Evolutionary conservation across 2,113 vertebrate genomes (phyloP).

Genomic region (Mellivora capensis): DNA sequence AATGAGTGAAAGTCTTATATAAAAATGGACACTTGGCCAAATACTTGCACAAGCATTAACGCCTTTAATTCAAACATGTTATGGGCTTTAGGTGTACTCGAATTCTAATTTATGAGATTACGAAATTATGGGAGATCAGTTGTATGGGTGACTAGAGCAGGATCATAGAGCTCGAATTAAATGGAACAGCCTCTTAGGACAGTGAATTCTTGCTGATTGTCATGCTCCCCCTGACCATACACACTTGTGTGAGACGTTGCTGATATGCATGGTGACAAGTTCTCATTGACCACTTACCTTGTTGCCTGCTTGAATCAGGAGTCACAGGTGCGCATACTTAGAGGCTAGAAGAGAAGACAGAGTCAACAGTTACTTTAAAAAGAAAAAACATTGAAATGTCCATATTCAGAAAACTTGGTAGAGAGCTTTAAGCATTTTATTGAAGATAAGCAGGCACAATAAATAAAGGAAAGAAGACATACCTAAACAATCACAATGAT

Average conservation of each 20-base stretch:
- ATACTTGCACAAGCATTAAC: neutral
- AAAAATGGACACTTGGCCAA: neutral
- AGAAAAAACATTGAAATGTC: neutral
- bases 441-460: neutral
- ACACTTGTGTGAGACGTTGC: rapidly evolving
- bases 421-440: neutral
- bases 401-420: neutral
- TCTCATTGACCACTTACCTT: neutral
- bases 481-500: neutral
- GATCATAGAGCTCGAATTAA: neutral
- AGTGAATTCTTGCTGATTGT: neutral
- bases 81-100: neutral
- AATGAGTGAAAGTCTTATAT: neutral
- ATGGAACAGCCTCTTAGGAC: neutral
- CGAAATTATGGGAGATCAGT: neutral
- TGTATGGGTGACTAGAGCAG: neutral
- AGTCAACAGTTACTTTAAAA: neutral
- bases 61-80: neutral
- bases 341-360: neutral
- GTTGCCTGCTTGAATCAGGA: neutral
- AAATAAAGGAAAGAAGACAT: neutral
- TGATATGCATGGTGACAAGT: neutral
- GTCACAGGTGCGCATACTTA: neutral
- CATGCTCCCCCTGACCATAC: neutral
- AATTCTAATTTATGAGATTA: neutral